Percentiles rank a stretch among this genome's conserved stretches.
These are phyloP conservation scores for Dysmachus trigonus DNA, from an alignment of 2,888 invertebrate genomes.

Conservation along the genomic window DNA sequence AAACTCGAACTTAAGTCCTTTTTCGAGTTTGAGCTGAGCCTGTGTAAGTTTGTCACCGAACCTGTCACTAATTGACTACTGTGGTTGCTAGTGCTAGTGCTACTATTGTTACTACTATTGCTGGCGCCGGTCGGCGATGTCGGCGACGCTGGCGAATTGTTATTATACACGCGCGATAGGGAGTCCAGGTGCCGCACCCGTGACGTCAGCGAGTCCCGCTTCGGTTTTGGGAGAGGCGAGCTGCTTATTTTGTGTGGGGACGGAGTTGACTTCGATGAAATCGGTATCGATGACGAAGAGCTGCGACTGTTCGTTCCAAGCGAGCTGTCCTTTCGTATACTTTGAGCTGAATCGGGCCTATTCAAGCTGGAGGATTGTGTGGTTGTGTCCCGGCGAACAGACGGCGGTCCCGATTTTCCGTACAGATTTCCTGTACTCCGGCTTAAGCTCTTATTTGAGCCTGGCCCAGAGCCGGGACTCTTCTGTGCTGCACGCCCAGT, in stretches of 20 bases:
- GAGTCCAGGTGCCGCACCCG: constrained; percentile 67
- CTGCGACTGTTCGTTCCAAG: constrained; percentile 59
- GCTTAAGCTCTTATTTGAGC: constrained; percentile 61
- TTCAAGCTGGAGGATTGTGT: constrained; percentile 56
- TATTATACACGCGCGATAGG: constrained; percentile 63
- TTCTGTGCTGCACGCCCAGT: constrained; percentile 56
- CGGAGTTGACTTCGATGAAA: constrained; percentile 56
- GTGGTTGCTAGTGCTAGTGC: constrained; percentile 33
- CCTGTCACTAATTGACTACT: constrained; percentile 37
- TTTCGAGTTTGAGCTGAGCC: constrained; percentile 49
- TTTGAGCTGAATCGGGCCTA: constrained; percentile 68
- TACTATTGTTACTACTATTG: constrained; percentile 48
- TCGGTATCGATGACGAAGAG: constrained; percentile 62
- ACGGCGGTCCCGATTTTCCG: constrained; percentile 54
- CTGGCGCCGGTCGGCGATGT: constrained; percentile 25
- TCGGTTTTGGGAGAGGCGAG: constrained; percentile 62
- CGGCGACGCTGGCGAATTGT: constrained; percentile 48
- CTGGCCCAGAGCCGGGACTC: constrained; percentile 52
- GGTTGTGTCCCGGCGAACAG: constrained; percentile 44
- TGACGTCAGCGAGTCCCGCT: constrained; percentile 67
- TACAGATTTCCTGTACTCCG: constrained; percentile 62
- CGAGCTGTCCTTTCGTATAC: constrained; percentile 60
- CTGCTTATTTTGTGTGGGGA: constrained; percentile 56
- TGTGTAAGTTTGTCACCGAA: constrained; percentile 42
- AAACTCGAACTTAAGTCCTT: constrained; percentile 52